Percentiles rank a stretch among this genome's conserved stretches.
phyloP scores from a whole-genome alignment of 2,113 vertebrate genomes.

The Oryzias celebensis region DNA sequence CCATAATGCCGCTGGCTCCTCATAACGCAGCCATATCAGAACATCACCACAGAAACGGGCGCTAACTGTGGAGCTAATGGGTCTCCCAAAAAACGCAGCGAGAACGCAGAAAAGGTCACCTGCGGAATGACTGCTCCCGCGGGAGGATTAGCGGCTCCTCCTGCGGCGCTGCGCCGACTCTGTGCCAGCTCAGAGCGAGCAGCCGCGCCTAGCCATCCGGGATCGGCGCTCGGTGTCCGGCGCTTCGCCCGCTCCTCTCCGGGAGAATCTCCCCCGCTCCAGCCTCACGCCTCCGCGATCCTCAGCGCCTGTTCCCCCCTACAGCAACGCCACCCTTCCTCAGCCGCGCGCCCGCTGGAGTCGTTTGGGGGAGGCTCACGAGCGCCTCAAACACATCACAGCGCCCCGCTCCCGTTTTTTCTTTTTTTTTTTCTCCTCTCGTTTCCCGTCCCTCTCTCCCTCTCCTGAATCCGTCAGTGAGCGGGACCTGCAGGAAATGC shows the following conservation, averaged over 20 bases:
- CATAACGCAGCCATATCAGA: conserved; percentile 41
- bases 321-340: conserved; percentile 2
- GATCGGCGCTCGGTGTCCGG: conserved; percentile 60
- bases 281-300: conserved; percentile 35
- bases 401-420: conserved; percentile 18
- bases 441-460: conserved; percentile 54
- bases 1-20: conserved; percentile 59
- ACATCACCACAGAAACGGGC: conserved; percentile 16
- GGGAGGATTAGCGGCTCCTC: too few relatives aligned
- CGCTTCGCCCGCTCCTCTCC: conserved; percentile 31
- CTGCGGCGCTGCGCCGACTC: conserved; percentile 11
- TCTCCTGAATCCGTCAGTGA: conserved; percentile 56
- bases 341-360: conserved; percentile 3
- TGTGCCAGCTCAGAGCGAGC: conserved; percentile 66
- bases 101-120: conserved; percentile 46
- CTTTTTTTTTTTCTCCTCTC: conserved; percentile 53
- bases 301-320: conserved; percentile 16
- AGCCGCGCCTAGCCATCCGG: conserved; percentile 78
- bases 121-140: conserved; percentile 4
- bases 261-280: conserved; percentile 55
- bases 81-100: conserved; percentile 15
- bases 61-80: conserved; percentile 22
- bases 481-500: conserved; percentile 92
- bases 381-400: conserved; percentile 33
- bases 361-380: conserved; percentile 33